phyloP scores from a whole-genome alignment of 1,140 invertebrate genomes.

The Nebria ingens region DNA sequence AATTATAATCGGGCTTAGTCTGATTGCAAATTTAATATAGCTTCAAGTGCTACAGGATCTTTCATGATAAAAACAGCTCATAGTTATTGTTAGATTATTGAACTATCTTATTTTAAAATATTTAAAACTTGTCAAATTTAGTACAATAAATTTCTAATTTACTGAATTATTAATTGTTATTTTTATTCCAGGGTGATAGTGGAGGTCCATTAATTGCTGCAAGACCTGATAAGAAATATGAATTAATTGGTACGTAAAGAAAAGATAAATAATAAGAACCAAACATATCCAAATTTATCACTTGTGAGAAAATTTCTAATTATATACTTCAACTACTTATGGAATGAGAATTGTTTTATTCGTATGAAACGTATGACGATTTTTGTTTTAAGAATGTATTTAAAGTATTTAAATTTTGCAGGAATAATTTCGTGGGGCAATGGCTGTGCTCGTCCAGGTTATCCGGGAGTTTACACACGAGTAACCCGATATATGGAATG shows the following conservation, averaged over 20 bases:
- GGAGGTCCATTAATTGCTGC: constrained; percentile 75
- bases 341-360: not conserved
- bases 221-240: constrained; percentile 60
- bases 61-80: too few relatives aligned
- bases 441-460: constrained; percentile 49
- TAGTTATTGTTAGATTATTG: too few relatives aligned
- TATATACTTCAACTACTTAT: too few relatives aligned
- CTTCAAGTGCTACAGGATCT: too few relatives aligned
- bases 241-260: constrained; percentile 53
- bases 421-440: constrained; percentile 54
- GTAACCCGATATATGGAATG: constrained; percentile 55
- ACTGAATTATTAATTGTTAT: too few relatives aligned
- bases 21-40: too few relatives aligned
- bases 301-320: too few relatives aligned
- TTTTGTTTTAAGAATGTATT: not conserved
- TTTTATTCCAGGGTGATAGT: constrained; percentile 67
- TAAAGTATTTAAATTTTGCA: constrained; percentile 19
- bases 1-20: too few relatives aligned
- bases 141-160: too few relatives aligned
- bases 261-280: not conserved
- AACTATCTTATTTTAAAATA: too few relatives aligned
- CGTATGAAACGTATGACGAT: not conserved
- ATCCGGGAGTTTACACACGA: constrained; percentile 61
- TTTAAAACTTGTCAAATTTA: too few relatives aligned
- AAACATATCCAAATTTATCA: constrained; percentile 8